phyloP scores from a whole-genome alignment of 1,140 invertebrate genomes.

The Lepidostoma basale region DNA sequence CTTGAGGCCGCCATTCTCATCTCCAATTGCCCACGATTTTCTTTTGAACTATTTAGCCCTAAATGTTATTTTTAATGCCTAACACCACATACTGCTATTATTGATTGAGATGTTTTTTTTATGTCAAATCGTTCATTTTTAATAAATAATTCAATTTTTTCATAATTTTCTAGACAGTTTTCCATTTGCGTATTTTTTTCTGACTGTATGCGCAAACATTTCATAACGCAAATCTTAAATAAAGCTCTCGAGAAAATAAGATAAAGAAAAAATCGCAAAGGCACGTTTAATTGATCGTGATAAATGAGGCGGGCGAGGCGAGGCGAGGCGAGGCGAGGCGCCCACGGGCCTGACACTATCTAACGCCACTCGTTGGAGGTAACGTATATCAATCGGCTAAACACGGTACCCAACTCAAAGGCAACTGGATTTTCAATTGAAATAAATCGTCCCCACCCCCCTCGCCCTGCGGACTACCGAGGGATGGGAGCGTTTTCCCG shows the following conservation, averaged over 20 bases:
- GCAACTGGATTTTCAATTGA: constrained; percentile 26
- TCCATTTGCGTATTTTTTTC: too few species aligned
- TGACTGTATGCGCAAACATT: too few species aligned
- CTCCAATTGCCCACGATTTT: too few species aligned
- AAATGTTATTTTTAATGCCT: too few species aligned
- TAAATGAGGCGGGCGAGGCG: too few species aligned
- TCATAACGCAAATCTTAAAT: background rate
- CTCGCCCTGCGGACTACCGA: background rate
- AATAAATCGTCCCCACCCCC: constrained; percentile 14
- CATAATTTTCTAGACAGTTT: too few species aligned
- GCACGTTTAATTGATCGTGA: background rate
- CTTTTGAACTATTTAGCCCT: too few species aligned
- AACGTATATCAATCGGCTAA: constrained; percentile 12
- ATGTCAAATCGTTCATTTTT: too few species aligned
- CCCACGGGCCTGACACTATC: background rate
- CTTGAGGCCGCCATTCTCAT: too few species aligned
- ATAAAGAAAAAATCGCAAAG: background rate
- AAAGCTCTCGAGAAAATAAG: background rate
- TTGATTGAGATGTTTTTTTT: too few species aligned
- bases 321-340: background rate
- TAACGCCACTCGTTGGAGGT: constrained; percentile 1
- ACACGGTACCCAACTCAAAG: constrained; percentile 21
- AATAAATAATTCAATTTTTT: too few species aligned
- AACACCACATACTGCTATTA: too few species aligned
- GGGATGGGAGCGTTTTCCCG: constrained; percentile 1